phyloP scores from a whole-genome alignment of 2,888 invertebrate genomes.

The Gandaritis pyraliata region DNA sequence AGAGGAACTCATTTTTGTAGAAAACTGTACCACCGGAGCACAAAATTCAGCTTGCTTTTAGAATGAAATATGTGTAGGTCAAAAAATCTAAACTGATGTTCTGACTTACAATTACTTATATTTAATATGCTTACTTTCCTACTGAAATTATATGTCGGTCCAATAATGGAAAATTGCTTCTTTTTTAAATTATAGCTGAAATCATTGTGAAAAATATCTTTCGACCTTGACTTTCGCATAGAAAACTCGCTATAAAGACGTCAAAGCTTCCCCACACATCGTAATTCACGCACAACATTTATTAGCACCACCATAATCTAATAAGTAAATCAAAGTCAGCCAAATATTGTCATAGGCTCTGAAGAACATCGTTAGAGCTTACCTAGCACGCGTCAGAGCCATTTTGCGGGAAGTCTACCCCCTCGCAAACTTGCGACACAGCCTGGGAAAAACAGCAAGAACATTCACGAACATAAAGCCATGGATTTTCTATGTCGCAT shows the following conservation, averaged over 20 bases:
- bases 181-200: neutral
- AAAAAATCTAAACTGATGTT: too few species aligned
- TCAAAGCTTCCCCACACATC: conserved; percentile 25
- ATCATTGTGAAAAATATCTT: too few species aligned
- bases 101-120: too few species aligned
- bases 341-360: conserved; percentile 67
- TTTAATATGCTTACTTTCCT: too few species aligned
- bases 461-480: neutral
- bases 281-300: conserved; percentile 40
- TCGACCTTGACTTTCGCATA: neutral
- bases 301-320: conserved; percentile 57
- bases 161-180: too few species aligned
- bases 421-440: conserved; percentile 38
- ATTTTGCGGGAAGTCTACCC: conserved; percentile 69
- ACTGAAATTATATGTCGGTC: too few species aligned
- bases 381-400: conserved; percentile 70
- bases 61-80: too few species aligned
- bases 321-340: conserved; percentile 76
- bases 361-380: conserved; percentile 74
- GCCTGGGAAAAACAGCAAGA: neutral
- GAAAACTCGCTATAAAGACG: conserved; percentile 12
- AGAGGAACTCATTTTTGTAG: conserved; percentile 26
- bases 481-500: too few species aligned
- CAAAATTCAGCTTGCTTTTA: neutral
- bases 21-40: conserved; percentile 8